Conservation (phyloP, 2,888 invertebrate species). For the Cyclophora albipunctata region DNA sequence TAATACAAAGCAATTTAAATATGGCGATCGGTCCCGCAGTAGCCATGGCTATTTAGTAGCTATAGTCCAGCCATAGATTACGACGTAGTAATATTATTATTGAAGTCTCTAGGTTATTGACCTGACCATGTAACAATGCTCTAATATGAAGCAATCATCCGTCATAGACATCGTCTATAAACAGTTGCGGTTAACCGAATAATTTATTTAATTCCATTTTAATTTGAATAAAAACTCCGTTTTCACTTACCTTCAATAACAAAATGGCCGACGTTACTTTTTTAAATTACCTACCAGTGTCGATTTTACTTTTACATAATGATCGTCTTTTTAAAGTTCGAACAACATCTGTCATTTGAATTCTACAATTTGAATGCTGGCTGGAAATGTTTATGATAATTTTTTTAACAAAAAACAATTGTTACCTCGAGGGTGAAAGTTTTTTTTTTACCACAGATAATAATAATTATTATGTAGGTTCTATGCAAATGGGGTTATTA, state of each 20-base stretch:
- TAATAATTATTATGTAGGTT: constrained; percentile 10
- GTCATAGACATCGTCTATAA: constrained; percentile 12
- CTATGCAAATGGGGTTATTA: not conserved
- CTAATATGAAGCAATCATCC: constrained; percentile 19
- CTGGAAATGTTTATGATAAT: constrained; percentile 19
- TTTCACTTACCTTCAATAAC: too few relatives aligned
- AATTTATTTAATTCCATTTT: constrained; percentile 58
- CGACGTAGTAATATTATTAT: too few relatives aligned
- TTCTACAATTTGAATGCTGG: constrained; percentile 7
- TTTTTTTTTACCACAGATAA: not conserved
- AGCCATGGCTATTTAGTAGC: too few relatives aligned
- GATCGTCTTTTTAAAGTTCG: constrained; percentile 5
- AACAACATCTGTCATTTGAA: constrained; percentile 1
- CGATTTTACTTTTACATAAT: too few relatives aligned
- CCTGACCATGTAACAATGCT: constrained; percentile 9
- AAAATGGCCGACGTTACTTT: constrained; percentile 21
- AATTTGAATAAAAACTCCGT: constrained; percentile 44
- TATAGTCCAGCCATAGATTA: too few relatives aligned
- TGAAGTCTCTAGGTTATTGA: constrained; percentile 9
- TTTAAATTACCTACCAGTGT: constrained; percentile 11
- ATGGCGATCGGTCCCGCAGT: too few relatives aligned
- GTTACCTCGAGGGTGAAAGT: constrained; percentile 1
- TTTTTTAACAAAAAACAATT: constrained; percentile 21
- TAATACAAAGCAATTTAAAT: too few relatives aligned
- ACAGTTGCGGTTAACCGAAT: constrained; percentile 54